Conservation (phyloP, 2,113 vertebrate genomes). For the Periophthalmus modestus region DNA sequence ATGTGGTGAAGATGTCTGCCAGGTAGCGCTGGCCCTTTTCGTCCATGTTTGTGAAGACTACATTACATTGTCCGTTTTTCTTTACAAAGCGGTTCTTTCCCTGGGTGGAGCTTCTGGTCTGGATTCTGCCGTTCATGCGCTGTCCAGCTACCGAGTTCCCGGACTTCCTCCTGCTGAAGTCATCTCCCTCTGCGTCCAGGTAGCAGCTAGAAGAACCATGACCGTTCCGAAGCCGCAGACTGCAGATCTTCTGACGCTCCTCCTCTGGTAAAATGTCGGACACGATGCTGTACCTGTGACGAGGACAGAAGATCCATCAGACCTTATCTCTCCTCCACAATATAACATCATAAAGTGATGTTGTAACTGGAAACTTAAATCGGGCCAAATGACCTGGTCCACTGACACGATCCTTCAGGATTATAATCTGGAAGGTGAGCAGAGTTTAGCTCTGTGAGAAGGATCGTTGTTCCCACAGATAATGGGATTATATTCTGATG, state of each 20-base stretch:
- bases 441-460: constrained; percentile 64
- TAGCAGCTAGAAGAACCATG: constrained; percentile 38
- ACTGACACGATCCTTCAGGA: constrained; percentile 49
- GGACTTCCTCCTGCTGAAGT: constrained; percentile 64
- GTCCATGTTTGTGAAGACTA: constrained; percentile 93
- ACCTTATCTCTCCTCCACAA: too few relatives aligned
- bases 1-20: constrained; percentile 96
- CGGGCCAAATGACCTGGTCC: constrained; percentile 11
- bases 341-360: neutral
- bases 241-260: constrained; percentile 81
- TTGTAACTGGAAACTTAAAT: neutral
- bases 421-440: constrained; percentile 70
- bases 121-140: constrained; percentile 80
- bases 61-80: constrained; percentile 97
- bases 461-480: constrained; percentile 70
- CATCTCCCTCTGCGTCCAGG: constrained; percentile 52
- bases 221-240: constrained; percentile 75
- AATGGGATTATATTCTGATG: constrained; percentile 71
- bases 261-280: constrained; percentile 81
- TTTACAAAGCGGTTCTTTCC: constrained; percentile 94
- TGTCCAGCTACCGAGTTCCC: too few relatives aligned
- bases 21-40: constrained; percentile 94
- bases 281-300: constrained; percentile 83
- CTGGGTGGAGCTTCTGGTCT: constrained; percentile 80
- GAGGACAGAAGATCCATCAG: neutral